These are phyloP conservation scores for Parthenolecanium corni DNA, from an alignment of 2,888 invertebrate genomes.

Conservation along the genomic window DNA sequence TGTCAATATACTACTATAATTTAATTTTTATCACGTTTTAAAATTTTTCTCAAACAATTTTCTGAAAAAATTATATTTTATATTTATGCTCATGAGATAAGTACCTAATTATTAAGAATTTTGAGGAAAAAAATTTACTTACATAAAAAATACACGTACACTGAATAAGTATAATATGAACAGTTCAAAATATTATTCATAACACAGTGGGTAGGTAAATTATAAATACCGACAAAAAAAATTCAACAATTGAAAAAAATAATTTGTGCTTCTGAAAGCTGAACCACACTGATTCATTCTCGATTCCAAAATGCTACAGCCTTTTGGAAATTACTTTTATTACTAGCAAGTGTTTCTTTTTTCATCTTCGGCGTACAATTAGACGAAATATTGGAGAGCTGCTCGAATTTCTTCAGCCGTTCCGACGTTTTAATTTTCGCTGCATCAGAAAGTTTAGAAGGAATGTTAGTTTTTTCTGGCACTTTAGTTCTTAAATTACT, in stretches of 20 bases:
- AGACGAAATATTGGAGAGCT: not conserved
- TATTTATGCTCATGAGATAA: no score
- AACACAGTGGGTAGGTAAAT: not conserved
- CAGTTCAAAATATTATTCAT: not conserved
- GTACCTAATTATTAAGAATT: no score
- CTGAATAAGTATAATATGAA: slow-evolving; percentile 15
- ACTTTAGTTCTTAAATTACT: not conserved
- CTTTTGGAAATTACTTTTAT: slow-evolving; percentile 37
- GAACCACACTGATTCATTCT: not conserved
- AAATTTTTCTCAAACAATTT: no score
- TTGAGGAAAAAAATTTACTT: slow-evolving; percentile 3
- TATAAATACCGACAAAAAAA: slow-evolving; percentile 9
- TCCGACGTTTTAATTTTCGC: slow-evolving; percentile 12
- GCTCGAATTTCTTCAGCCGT: slow-evolving; percentile 20
- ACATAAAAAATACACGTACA: slow-evolving; percentile 9
- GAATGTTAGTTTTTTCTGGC: not conserved
- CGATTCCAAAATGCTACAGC: slow-evolving; percentile 43
- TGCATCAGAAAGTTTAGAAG: slow-evolving; percentile 17
- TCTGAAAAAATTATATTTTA: no score
- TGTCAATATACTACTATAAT: no score
- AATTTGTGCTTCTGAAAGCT: not conserved
- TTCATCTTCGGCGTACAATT: slow-evolving; percentile 3
- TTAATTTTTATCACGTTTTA: no score
- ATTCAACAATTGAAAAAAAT: not conserved
- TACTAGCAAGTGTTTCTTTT: slow-evolving; percentile 7